phyloP scores from a whole-genome alignment of 2,113 vertebrate species.

The Micronisus gabar region DNA sequence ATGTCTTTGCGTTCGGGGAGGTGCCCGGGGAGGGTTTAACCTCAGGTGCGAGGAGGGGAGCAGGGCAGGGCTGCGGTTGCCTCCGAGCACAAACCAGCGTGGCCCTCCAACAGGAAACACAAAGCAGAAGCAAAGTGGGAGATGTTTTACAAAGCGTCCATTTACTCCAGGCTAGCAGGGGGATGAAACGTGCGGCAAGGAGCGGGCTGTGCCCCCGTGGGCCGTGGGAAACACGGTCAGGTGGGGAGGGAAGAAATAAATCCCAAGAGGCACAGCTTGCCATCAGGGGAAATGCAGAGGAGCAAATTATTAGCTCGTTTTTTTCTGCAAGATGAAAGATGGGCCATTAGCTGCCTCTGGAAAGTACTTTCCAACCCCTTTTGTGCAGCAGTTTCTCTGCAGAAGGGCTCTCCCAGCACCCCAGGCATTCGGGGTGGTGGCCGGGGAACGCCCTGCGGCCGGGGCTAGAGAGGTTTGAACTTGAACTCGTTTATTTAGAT shows the following conservation, averaged over 20 bases:
- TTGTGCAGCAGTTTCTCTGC: slow-evolving; percentile 44
- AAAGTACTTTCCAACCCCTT: slow-evolving; percentile 20
- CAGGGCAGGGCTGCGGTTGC: not conserved
- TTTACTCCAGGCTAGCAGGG: not conserved
- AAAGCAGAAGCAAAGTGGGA: slow-evolving; percentile 14
- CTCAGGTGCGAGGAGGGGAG: not conserved
- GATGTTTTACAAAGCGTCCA: not conserved
- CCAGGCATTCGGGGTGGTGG: not conserved
- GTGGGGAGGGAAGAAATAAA: not conserved
- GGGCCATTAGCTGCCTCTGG: slow-evolving; percentile 18
- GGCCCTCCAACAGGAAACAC: not conserved
- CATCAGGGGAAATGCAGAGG: not conserved
- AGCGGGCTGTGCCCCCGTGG: not conserved
- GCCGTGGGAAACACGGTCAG: not conserved
- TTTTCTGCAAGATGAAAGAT: not conserved
- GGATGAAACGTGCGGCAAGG: not conserved
- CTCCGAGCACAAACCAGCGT: not conserved
- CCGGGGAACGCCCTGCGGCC: not conserved
- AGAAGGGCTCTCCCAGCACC: slow-evolving; percentile 49
- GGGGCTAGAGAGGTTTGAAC: slow-evolving; percentile 45
- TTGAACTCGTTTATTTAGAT: slow-evolving; percentile 67
- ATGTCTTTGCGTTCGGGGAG: not conserved
- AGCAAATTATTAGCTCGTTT: not conserved
- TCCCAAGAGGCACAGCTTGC: not conserved
- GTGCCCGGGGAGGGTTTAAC: not conserved